phyloP scores from a whole-genome alignment of 2,113 vertebrate species.

The Cebidichthys violaceus region DNA sequence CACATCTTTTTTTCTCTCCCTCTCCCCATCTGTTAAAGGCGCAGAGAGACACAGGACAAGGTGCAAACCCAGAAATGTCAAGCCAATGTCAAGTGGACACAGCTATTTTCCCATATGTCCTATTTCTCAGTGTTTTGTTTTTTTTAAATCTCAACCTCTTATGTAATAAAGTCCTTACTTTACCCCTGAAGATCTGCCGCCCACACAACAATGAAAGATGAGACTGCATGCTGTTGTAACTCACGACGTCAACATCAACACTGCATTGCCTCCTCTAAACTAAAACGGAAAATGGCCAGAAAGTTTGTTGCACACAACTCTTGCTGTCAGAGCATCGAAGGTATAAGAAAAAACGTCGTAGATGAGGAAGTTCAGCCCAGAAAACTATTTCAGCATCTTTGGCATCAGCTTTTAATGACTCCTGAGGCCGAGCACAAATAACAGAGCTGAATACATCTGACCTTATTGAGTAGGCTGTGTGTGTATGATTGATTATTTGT shows the following conservation, averaged over 20 bases:
- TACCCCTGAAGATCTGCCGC: constrained; percentile 48
- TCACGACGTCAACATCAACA: constrained; percentile 40
- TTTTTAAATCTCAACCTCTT: constrained; percentile 52
- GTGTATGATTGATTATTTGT: constrained; percentile 69
- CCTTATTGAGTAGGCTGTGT: constrained; percentile 59
- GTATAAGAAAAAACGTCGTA: background rate
- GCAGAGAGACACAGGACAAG: constrained; percentile 48
- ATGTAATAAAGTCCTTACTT: constrained; percentile 57
- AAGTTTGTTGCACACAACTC: background rate
- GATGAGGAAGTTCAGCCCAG: constrained; percentile 28
- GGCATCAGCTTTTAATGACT: constrained; percentile 40
- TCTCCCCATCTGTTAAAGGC: constrained; percentile 23
- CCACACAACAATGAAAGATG: constrained; percentile 65
- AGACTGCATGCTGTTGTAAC: constrained; percentile 43
- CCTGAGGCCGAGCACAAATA: constrained; percentile 34
- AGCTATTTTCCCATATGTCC: background rate
- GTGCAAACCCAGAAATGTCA: constrained; percentile 71
- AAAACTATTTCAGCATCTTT: constrained; percentile 30
- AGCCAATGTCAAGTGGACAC: constrained; percentile 57
- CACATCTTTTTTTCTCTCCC: constrained; percentile 9
- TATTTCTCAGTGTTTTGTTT: constrained; percentile 20
- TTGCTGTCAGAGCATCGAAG: background rate
- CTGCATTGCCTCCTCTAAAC: constrained; percentile 24
- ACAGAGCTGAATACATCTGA: constrained; percentile 47
- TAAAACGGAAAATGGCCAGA: constrained; percentile 12